phyloP scores from a whole-genome alignment of 2,888 invertebrate genomes.

The Phlogophora meticulosa region DNA sequence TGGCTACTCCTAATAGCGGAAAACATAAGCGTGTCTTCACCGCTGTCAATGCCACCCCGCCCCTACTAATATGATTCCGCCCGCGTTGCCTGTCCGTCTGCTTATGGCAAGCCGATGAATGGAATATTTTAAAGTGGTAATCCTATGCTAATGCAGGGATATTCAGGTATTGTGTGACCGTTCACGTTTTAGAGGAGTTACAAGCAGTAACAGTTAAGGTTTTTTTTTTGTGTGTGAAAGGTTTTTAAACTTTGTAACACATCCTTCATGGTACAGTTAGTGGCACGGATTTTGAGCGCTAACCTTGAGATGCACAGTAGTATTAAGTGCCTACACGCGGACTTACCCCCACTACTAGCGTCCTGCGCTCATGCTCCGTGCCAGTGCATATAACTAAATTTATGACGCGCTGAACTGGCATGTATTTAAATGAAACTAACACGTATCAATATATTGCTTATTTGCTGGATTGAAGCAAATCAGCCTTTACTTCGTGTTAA shows the following conservation, averaged over 20 bases:
- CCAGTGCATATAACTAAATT: too few relatives aligned
- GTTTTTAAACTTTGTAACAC: background rate
- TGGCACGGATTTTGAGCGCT: too few relatives aligned
- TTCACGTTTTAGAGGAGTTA: conserved; percentile 33
- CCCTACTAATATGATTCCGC: conserved; percentile 54
- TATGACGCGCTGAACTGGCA: too few relatives aligned
- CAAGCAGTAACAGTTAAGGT: background rate
- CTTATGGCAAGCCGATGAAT: conserved; percentile 58
- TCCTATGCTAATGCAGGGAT: conserved; percentile 40
- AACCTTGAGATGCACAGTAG: too few relatives aligned
- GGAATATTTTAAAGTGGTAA: conserved; percentile 53
- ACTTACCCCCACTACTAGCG: too few relatives aligned
- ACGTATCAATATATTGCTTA: too few relatives aligned
- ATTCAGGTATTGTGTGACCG: conserved; percentile 25
- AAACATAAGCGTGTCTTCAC: background rate
- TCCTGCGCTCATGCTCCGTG: too few relatives aligned
- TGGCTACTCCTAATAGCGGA: background rate
- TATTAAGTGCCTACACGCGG: too few relatives aligned
- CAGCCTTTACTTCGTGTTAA: background rate
- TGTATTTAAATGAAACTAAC: too few relatives aligned
- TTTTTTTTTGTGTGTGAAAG: background rate
- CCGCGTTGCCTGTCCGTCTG: conserved; percentile 47
- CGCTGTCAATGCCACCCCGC: conserved; percentile 37
- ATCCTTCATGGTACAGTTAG: too few relatives aligned
- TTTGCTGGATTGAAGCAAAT: background rate